These are phyloP conservation scores for Petrocephalus schoutedeni DNA, from an alignment of 2,797 vertebrate species.

Conservation along the genomic window DNA sequence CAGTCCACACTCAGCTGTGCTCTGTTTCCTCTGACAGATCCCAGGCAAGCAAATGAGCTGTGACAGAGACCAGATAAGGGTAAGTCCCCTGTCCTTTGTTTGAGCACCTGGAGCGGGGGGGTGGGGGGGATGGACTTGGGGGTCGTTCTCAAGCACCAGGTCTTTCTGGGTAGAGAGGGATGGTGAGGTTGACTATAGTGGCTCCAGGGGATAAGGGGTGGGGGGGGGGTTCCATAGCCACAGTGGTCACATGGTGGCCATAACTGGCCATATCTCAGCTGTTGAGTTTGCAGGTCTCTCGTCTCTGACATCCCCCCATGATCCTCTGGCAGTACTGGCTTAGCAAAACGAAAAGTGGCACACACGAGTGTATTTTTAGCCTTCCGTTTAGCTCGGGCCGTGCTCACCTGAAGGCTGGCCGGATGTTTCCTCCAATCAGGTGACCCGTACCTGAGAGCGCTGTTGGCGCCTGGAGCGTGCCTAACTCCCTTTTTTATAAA, in stretches of 20 bases:
- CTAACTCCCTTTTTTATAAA: constrained; percentile 14
- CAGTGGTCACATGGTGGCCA: not conserved
- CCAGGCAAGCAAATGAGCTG: constrained; percentile 79
- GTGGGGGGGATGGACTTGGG: not conserved
- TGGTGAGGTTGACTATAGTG: not conserved
- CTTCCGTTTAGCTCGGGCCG: not conserved
- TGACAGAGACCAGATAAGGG: constrained; percentile 76
- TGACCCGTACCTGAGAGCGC: not conserved
- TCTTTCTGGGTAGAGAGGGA: not conserved
- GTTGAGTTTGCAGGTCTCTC: not conserved
- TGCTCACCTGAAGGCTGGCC: not conserved
- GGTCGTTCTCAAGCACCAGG: not conserved
- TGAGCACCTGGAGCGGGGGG: not conserved
- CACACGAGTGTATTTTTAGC: not conserved
- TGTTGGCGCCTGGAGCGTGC: not conserved
- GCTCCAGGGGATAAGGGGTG: not conserved
- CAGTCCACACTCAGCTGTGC: not conserved
- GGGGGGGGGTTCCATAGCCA: not conserved
- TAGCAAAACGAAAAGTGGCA: not conserved
- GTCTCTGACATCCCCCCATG: not conserved
- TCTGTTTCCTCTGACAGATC: constrained; percentile 57
- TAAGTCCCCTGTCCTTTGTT: constrained; percentile 51
- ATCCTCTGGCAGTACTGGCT: not conserved
- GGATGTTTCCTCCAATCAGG: not conserved
- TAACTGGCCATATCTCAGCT: not conserved